Base-by-base conservation (phyloP, 2,888 invertebrate species). In the Ryuthela nishihirai region DNA sequence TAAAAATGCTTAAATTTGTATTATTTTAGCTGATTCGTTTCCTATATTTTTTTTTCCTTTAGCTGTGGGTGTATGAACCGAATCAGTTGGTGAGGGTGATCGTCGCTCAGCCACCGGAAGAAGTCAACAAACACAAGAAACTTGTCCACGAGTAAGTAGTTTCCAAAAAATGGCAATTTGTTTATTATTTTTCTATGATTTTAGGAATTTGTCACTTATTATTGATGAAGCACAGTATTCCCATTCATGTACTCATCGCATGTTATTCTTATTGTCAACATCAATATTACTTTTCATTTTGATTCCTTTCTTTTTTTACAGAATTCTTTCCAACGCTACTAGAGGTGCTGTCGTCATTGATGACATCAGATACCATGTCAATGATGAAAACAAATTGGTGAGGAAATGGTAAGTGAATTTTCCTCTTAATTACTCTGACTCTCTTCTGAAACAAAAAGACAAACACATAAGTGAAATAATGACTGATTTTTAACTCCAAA, bases 11-110 rank as follows among this genome's bases (percentile, higher is more conserved):
- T n/a, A n/a, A n/a, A n/a, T n/a, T n/a, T n/a, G n/a, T n/a, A n/a
- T n/a, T n/a, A n/a, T n/a, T n/a, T n/a, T n/a, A n/a, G n/a, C n/a
- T n/a, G n/a, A n/a, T n/a, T n/a, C n/a, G n/a, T n/a, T n/a, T n/a
- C n/a, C n/a, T n/a, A n/a, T n/a, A n/a, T n/a, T n/a, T n/a, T n/a
- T n/a, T n/a, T n/a, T n/a, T n/a, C n/a, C n/a, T n/a, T n/a, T 69
- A 91, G 90, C 80, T 93, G 10, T 94, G 93, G 92, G 83, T 94
- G 38, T 91, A 89, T 67, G 88, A 90, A 70, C 84, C 86, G 0
- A 83, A 85, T 0, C 85, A 92, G 64, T 78, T 91, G 44, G 87
- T 91, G 55, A 81, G 88, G 55, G 84, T 94, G 60, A 89, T 91
- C 62, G 78, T 93, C 17, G 89, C 89, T 0, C 82, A 88, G 35